Evolutionary conservation across 1,140 invertebrate species (phyloP), one percentile per base, ranked within the genome.

Genomic region (Heliothis virescens): DNA sequence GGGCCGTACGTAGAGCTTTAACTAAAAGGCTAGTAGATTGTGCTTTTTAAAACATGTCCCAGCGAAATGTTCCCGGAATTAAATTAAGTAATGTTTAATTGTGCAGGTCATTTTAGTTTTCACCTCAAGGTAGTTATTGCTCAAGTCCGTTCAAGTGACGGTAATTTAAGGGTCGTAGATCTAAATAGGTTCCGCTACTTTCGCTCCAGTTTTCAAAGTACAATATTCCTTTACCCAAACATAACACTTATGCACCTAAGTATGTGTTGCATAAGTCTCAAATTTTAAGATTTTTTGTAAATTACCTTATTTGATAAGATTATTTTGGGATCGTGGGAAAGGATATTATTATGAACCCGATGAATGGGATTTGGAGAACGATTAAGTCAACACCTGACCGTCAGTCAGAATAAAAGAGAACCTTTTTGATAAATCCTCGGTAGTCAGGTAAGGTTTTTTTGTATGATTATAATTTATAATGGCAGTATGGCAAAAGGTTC

Each of bases 401-500:
- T 76, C 73, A 60, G 65, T 29, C 73, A 79, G 77, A 65, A 65
- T 16, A 77, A 82, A 57, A 79, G 60, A 48, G 74, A 41, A 63
- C 75, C 80, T 80, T 87, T 88, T 82, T 83, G 79, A 82, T 55
- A 67, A 67, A 63, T 15, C 59, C 10, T 77, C 62, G 21, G 75
- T 85, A 86, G 87, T 76, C 88, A 90, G 89, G 87, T 90, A 91
- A 80, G 47, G 78, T 86, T 86, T 87, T 88, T 86, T 84, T 67
- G n/a, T 15, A 73, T 53, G 29, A 55, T 16, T 74, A 60, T 60
- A 63, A 50, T 77, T 55, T 65, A 62, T 71, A 71, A 71, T 52
- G 26, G 53, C 50, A 15, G 71, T 76, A 50, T 71, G 26, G 21
- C 21, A 53, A 67, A 26, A 67, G 63, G 75, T 67, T 80, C 59